These are phyloP conservation scores for Xyliphius kryptos DNA, from an alignment of 2,113 vertebrate genomes.

Conservation along the genomic window DNA sequence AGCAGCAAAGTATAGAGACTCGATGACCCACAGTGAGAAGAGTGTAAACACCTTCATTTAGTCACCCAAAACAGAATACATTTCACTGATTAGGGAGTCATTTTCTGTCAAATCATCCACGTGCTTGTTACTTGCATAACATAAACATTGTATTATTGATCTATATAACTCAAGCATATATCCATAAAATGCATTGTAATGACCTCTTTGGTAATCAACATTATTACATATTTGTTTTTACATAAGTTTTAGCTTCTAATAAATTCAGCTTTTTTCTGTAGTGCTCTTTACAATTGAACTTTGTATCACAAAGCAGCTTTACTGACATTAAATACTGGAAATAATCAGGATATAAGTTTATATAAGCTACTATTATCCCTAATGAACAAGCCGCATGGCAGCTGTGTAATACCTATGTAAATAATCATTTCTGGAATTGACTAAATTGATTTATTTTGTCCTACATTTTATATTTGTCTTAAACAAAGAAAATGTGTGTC, in stretches of 20 bases:
- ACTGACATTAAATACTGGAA: no score
- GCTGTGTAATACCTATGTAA: no score
- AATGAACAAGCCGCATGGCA: no score
- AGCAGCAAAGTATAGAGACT: constrained; percentile 61
- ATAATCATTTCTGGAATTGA: no score
- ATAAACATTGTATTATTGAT: constrained; percentile 52
- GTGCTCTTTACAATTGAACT: no score
- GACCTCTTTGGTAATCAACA: constrained; percentile 11
- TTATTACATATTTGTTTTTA: constrained; percentile 26
- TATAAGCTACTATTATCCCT: no score
- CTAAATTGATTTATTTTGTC: no score
- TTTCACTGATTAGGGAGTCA: constrained; percentile 51
- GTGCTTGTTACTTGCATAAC: constrained; percentile 32
- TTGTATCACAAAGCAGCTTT: no score
- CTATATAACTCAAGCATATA: constrained; percentile 26
- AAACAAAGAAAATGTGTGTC: no score
- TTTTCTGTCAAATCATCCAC: constrained; percentile 47
- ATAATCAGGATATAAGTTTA: no score
- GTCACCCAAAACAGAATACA: constrained; percentile 53
- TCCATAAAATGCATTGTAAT: constrained; percentile 16
- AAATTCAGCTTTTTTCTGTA: no score
- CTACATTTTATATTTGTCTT: no score
- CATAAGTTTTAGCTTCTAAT: constrained; percentile 2
- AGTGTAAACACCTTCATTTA: constrained; percentile 58
- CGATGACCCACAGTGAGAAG: constrained; percentile 53